Evolutionary conservation across 2,113 vertebrate genomes (phyloP).

Genomic region (Phaetusa simplex): DNA sequence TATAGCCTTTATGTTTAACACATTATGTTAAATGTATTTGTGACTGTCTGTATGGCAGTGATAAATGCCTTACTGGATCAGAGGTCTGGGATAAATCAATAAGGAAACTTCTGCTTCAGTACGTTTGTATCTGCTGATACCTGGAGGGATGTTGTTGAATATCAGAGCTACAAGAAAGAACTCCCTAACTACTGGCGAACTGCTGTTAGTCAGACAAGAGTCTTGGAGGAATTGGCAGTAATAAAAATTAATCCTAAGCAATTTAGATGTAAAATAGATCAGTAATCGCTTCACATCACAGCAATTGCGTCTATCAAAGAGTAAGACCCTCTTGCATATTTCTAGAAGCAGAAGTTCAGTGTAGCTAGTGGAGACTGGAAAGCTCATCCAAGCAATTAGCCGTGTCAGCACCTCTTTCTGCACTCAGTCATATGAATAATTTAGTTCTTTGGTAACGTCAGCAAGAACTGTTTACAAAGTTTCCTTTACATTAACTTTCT

Average conservation of each 20-base stretch:
- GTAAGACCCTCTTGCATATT: neutral
- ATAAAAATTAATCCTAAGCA: neutral
- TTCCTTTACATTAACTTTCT: neutral
- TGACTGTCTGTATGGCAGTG: neutral
- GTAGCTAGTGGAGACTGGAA: neutral
- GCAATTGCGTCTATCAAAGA: neutral
- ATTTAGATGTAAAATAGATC: neutral
- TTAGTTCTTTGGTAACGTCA: neutral
- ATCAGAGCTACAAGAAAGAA: neutral
- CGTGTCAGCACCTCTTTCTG: neutral
- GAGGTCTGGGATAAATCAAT: slow-evolving; percentile 1
- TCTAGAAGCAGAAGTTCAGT: neutral
- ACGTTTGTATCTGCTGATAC: neutral
- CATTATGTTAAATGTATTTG: neutral
- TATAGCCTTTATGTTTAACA: neutral
- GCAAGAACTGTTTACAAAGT: neutral
- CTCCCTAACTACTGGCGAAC: neutral
- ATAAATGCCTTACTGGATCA: slow-evolving; percentile 13
- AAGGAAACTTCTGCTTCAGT: neutral
- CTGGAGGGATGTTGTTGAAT: neutral
- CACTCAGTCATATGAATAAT: neutral
- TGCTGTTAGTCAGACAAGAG: neutral
- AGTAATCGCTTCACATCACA: neutral
- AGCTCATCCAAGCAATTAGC: neutral
- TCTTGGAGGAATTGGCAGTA: neutral